These are phyloP conservation scores for Xenentodon cancila DNA, from an alignment of 2,797 vertebrate species.

Conservation along the genomic window DNA sequence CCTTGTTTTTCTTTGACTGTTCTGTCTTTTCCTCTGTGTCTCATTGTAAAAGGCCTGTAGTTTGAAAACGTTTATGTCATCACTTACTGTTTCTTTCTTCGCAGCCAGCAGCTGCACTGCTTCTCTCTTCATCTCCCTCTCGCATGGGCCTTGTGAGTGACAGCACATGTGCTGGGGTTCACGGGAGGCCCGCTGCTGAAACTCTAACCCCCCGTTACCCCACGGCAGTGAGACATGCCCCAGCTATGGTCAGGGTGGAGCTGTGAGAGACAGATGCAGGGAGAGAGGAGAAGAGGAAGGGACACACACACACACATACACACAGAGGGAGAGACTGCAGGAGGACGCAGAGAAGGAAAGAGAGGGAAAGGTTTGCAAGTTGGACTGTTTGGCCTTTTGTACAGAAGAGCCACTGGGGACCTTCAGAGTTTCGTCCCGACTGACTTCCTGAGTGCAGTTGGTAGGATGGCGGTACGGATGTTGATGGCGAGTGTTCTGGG, in stretches of 20 bases:
- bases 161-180: slow-evolving; percentile 81
- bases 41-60: not conserved
- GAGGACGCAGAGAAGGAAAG: slow-evolving; percentile 43
- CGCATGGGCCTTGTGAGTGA: slow-evolving; percentile 68
- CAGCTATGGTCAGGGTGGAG: slow-evolving; percentile 75
- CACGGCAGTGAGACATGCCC: slow-evolving; percentile 71
- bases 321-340: slow-evolving; percentile 25
- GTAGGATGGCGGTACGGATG: slow-evolving; percentile 69
- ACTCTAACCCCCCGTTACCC: slow-evolving; percentile 72
- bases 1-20: not conserved
- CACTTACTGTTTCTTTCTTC: slow-evolving; percentile 49
- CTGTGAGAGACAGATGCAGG: slow-evolving; percentile 61
- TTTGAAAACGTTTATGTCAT: slow-evolving; percentile 35
- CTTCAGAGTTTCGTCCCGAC: slow-evolving; percentile 20
- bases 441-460: slow-evolving; percentile 41
- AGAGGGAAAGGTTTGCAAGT: slow-evolving; percentile 36
- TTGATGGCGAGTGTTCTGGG: slow-evolving; percentile 64
- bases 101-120: slow-evolving; percentile 77
- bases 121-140: slow-evolving; percentile 52
- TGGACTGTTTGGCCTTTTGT: slow-evolving; percentile 47
- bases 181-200: slow-evolving; percentile 75
- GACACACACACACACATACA: slow-evolving; percentile 55
- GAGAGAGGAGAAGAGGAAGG: slow-evolving; percentile 51
- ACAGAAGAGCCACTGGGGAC: slow-evolving; percentile 23
- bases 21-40: not conserved